phyloP scores from a whole-genome alignment of 2,113 vertebrate genomes.

The Nerophis ophidion region DNA sequence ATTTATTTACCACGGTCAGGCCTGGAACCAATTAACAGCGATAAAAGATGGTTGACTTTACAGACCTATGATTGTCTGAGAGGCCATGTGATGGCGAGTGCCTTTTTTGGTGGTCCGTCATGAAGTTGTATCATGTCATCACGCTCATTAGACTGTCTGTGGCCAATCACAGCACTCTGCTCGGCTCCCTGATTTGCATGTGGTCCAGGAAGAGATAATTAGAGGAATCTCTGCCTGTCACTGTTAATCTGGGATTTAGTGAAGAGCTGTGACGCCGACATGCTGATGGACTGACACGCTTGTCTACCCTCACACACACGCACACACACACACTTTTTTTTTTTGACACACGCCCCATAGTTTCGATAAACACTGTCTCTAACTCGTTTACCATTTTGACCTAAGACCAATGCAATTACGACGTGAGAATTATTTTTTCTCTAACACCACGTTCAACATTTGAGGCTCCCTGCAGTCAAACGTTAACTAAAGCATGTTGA shows the following conservation, averaged over 20 bases:
- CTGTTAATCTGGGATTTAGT: constrained; percentile 75
- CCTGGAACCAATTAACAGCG: no score
- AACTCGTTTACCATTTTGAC: constrained; percentile 18
- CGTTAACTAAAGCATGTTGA: constrained; percentile 59
- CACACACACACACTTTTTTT: constrained; percentile 11
- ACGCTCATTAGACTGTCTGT: constrained; percentile 65
- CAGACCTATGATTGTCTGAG: not conserved
- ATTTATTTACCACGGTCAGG: no score
- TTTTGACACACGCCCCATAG: constrained; percentile 9
- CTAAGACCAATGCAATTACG: constrained; percentile 21
- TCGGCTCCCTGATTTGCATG: constrained; percentile 69
- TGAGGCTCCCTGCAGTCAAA: constrained; percentile 29
- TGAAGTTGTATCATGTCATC: constrained; percentile 59
- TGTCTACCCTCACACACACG: constrained; percentile 25
- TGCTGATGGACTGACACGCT: constrained; percentile 60
- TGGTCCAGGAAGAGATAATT: constrained; percentile 75
- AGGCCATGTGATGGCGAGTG: constrained; percentile 6
- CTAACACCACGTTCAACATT: constrained; percentile 19
- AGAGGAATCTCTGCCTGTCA: constrained; percentile 78
- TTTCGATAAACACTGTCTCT: constrained; percentile 5
- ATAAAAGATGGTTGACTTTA: no score
- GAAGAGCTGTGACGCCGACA: constrained; percentile 68
- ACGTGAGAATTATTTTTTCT: constrained; percentile 19
- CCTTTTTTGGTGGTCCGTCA: constrained; percentile 53
- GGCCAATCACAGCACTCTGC: constrained; percentile 55